These are phyloP conservation scores for Bedellia somnulentella DNA, from an alignment of 2,888 invertebrate species.

Conservation along the genomic window DNA sequence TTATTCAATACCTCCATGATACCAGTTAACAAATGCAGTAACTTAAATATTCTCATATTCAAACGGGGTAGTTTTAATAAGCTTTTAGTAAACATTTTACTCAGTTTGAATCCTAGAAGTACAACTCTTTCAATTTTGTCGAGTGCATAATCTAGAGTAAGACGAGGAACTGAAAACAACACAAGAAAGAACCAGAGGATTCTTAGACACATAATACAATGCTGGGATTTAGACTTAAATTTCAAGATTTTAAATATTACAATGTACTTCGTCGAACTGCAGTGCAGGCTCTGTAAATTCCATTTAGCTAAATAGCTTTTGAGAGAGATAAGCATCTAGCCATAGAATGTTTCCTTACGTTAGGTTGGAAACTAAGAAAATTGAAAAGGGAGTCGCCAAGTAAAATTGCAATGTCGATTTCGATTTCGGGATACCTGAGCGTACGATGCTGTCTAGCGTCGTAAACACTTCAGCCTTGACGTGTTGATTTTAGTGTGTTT, in stretches of 20 bases:
- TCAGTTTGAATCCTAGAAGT: no score
- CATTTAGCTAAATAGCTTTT: constrained; percentile 62
- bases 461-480: constrained; percentile 30
- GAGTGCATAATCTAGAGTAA: constrained; percentile 36
- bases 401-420: constrained; percentile 45
- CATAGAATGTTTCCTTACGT: constrained; percentile 54
- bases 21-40: no score
- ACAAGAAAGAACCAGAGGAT: constrained; percentile 30
- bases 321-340: constrained; percentile 57
- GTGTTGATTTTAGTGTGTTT: constrained; percentile 17
- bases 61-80: no score
- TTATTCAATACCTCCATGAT: no score
- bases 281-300: constrained; percentile 60
- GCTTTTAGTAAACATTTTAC: no score
- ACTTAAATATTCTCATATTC: no score
- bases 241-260: constrained; percentile 59
- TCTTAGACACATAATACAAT: constrained; percentile 45
- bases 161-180: constrained; percentile 15
- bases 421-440: constrained; percentile 49
- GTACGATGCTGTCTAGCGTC: constrained; percentile 40
- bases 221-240: constrained; percentile 45
- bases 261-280: constrained; percentile 58
- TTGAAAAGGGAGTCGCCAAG: constrained; percentile 58
- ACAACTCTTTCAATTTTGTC: constrained; percentile 28
- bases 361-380: constrained; percentile 55